These are phyloP conservation scores for Pampusana beccarii DNA, from an alignment of 2,113 vertebrate species.

Conservation along the genomic window DNA sequence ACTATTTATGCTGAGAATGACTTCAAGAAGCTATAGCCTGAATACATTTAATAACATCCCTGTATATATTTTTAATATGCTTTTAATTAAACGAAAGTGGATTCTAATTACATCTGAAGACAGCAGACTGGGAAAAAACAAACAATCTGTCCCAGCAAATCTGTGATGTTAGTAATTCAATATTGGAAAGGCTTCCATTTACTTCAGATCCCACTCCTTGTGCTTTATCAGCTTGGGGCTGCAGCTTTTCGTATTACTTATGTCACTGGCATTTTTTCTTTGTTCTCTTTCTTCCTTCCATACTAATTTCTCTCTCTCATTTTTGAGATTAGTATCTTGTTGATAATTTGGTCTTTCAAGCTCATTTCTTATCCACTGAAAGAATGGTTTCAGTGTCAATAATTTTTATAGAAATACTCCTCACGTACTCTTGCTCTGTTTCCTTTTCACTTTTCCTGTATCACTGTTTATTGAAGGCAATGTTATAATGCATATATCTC, in stretches of 20 bases:
- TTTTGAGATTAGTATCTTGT: neutral
- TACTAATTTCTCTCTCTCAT: neutral
- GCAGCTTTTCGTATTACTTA: neutral
- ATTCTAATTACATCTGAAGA: neutral
- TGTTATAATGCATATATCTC: neutral
- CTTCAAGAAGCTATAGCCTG: neutral
- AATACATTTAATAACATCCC: neutral
- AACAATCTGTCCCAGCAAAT: neutral
- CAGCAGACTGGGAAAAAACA: neutral
- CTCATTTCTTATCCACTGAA: neutral
- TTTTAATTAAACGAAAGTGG: neutral
- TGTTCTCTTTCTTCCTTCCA: neutral
- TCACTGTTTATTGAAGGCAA: neutral
- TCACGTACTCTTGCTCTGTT: neutral
- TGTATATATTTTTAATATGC: neutral
- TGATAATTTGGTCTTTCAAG: neutral
- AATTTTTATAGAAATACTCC: neutral
- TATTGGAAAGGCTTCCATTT: neutral
- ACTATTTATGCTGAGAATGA: neutral
- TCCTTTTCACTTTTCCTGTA: neutral
- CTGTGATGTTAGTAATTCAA: neutral
- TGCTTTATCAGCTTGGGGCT: neutral
- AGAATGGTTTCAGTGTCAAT: neutral
- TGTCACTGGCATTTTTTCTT: neutral
- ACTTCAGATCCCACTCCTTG: neutral